Base-by-base conservation (phyloP, 1,140 invertebrate species). In the Lepidurus apus region DNA sequence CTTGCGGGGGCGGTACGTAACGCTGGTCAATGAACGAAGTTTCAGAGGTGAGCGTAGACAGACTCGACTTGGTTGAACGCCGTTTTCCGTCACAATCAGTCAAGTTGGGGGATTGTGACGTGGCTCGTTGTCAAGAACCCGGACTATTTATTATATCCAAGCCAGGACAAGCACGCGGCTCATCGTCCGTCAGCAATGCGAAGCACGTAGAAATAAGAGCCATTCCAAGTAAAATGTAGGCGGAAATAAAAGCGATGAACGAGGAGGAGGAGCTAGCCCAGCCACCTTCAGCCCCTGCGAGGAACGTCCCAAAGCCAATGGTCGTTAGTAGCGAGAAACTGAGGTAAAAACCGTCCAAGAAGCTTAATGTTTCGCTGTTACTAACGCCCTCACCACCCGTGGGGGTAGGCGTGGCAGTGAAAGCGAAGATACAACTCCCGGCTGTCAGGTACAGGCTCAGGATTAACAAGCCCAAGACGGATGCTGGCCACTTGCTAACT, bases 21-120 rank as follows among this genome's bases (percentile, higher is more conserved):
- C 53, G 53, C 53, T 65, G 53, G 53, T 65, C 53, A 65, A 65
- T 65, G 53, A 65, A 65, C 17, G 53, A 65, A n/a, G 53, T 65
- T 21, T 65, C 53, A 7, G 53, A n/a, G 53, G 53, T 65, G 13
- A 65, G 53, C 21, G 53, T 65, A 5, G 53, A 65, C 21, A 65
- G n/a, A 21, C 13, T 65, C 17, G 53, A 13, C 21, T 65, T 65
- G 53, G 53, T 21, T 13, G 53, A 9, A 65, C 53, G 53, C 53
- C 53, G 53, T 17, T 65, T 65, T 7, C 17, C 53, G 21, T 65
- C 53, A 65, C 53, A 65, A 65, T 65, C 53, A 13, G 53, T n/a
- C 53, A 65, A 21, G 6, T 65, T 21, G 53, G 21, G 13, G 53
- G 53, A 65, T 13, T 17, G 53, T 65, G 53, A 65, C 13, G 53